Base-by-base conservation (phyloP, 2,797 vertebrate genomes). In the Lagocephalus sceleratus region DNA sequence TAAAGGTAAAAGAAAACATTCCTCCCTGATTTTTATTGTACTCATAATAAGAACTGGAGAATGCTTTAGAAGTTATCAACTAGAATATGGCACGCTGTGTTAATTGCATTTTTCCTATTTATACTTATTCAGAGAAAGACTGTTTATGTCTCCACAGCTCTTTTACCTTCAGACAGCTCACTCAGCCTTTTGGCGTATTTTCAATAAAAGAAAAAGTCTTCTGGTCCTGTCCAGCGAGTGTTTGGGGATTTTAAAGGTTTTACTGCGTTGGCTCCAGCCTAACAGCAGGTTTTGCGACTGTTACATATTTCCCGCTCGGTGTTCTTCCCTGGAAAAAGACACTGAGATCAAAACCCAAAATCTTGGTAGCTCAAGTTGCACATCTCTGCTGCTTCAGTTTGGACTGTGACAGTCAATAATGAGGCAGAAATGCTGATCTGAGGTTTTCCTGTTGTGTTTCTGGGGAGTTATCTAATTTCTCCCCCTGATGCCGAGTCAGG, bases 171-270 rank as follows among this genome's bases (percentile, higher is more conserved):
- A 56, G 66, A 47, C 44, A 60, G 2, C 51, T 63, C 55, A 50
- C 61, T 66, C 63, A 63, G 51, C 38, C 54, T 35, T 40, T 77
- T 75, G 80, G 66, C 50, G 48, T 66, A 26, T 47, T 58, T 79
- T 74, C 80, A 83, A 52, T 42, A 39, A 60, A 29, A 29, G 11
- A 56, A 52, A 68, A 50, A 76, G 57, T 57, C 60, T 59, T 57
- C 29, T 60, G 61, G 63, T 52, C 17, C 23, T 47, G 65, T 40
- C 58, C 15, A 14, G 51, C 46, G 42, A 51, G 23, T 20, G 32
- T 58, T 60, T 45, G 6, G 45, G 59, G 64, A 64, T 70, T 74
- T 72, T 15, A 20, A 46, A 16, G 25, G 55, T 43, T 55, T 63
- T 60, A 61, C 60, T 71, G 73, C 48, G 44, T 5, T 56, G 54